Base-by-base conservation (phyloP, 2,888 invertebrate species). In the Leptinotarsa tumamoca region DNA sequence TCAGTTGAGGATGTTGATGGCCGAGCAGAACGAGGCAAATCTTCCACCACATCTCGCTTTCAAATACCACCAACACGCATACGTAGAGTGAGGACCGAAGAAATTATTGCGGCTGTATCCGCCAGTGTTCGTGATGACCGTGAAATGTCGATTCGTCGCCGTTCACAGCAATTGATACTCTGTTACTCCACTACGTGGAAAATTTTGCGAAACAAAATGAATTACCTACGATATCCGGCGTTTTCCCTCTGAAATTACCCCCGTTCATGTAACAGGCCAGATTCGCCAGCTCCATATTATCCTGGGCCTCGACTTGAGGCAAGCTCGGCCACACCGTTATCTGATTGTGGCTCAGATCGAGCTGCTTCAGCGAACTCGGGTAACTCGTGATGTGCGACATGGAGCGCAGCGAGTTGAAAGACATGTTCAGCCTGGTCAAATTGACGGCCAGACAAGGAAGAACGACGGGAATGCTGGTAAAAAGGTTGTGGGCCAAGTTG, bases 331-430 rank as follows among this genome's bases (percentile, higher is more conserved):
- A 98, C 84, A 95, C 94, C 0, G 94, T 93, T 81, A 98, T 95
- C 88, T 95, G 94, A 88, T 98, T 98, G 87, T 96, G 95, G 67
- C 97, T 96, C 54, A 99, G 90, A 89, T 99, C 98, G 61, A 99
- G 89, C 86, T 98, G 97, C 77, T 97, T 96, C 13, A 99, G 90
- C 67, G 94, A 93, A 58, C 94, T 93, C 0, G 99, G 98, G 88
- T 97, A 98, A 71, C 95, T 95, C 15, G 96, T 96, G 73, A 98
- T 95, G 84, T 94, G 94, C 2, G 96, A 96, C 93, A 97, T 94
- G 0, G 93, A 93, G 78, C 92, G 87, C 68, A 92, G 89, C 76
- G 94, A 94, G 88, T 99, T 99, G 85, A 96, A 96, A 0, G 97
- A 94, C 91, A 99, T 92, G 87, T 98, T 98, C 18, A 99, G 91